Base-by-base conservation (phyloP, 1,140 invertebrate species). In the Musca vetustissima region DNA sequence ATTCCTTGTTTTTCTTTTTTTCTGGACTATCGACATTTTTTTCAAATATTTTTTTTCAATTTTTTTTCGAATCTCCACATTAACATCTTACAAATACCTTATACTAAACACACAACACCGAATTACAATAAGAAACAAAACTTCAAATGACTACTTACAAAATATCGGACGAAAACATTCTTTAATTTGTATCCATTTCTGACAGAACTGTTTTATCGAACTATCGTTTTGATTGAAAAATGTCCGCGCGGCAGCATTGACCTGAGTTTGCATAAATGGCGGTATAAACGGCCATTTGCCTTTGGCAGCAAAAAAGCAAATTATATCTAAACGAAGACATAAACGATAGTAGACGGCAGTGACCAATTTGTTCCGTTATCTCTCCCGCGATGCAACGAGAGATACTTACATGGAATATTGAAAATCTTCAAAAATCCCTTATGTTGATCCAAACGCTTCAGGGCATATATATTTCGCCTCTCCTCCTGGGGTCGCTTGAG, bases 251-350 rank as follows among this genome's bases (percentile, higher is more conserved):
- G 75, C 74, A 24, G 52, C 67, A 59, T 81, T 73, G 7, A 82
- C 80, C 7, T 74, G 75, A 15, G 67, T 36, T 50, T 80, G 78
- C 76, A 82, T 75, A 47, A 81, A 79, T 1, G 75, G 73, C 14
- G 80, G 80, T 43, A 80, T 74, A 69, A 80, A 81, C 0, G 80
- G 80, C 80, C 80, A 82, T 32, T 80, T 81, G 1, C 80, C 80
- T 59, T 79, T 82, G 17, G 80, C 80, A 24, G 79, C 80, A 48
- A 78, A 82, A 65, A 81, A 82, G 28, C 80, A 82, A 57, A 82
- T 74, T 0, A 82, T 81, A 47, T 82, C 80, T 82, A 49, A 8
- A 70, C 55, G 11, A 11, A 64, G 13, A 22, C n/a, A n/a, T 64
- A 70, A 15, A 17, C n/a, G 47, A 64, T 22, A 25, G n/a, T n/a